phyloP scores from a whole-genome alignment of 2,113 vertebrate genomes.

The Sigmodon hispidus region DNA sequence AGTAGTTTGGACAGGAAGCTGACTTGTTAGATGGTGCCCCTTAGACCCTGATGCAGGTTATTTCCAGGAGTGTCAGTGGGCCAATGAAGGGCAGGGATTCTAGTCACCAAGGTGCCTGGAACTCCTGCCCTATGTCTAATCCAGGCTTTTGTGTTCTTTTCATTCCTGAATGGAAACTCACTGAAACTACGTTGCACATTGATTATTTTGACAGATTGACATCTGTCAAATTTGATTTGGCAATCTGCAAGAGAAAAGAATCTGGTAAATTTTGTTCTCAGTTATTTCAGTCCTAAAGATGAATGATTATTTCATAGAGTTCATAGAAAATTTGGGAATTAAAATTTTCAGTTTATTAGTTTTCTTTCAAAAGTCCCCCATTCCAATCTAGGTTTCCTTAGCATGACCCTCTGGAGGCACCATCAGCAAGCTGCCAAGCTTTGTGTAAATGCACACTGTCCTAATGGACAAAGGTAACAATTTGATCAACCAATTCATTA shows the following conservation, averaged over 20 bases:
- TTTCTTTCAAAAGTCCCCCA: neutral
- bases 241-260: neutral
- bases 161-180: neutral
- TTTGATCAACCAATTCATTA: constrained; percentile 21
- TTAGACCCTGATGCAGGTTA: neutral
- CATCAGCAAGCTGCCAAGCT: neutral
- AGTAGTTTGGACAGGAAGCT: neutral
- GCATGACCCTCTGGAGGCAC: neutral
- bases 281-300: constrained; percentile 46
- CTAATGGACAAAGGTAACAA: neutral
- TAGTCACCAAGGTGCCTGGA: neutral
- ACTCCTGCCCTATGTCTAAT: neutral
- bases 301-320: neutral
- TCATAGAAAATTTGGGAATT: constrained; percentile 35
- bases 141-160: neutral
- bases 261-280: constrained; percentile 39
- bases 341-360: neutral
- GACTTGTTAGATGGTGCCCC: neutral
- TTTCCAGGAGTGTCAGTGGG: neutral
- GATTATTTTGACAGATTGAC: constrained; percentile 35
- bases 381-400: neutral
- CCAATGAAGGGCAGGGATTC: neutral
- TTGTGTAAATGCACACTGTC: neutral
- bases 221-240: constrained; percentile 52
- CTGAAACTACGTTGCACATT: neutral